phyloP scores from a whole-genome alignment of 2,113 vertebrate genomes.

The Urocitellus parryii region DNA sequence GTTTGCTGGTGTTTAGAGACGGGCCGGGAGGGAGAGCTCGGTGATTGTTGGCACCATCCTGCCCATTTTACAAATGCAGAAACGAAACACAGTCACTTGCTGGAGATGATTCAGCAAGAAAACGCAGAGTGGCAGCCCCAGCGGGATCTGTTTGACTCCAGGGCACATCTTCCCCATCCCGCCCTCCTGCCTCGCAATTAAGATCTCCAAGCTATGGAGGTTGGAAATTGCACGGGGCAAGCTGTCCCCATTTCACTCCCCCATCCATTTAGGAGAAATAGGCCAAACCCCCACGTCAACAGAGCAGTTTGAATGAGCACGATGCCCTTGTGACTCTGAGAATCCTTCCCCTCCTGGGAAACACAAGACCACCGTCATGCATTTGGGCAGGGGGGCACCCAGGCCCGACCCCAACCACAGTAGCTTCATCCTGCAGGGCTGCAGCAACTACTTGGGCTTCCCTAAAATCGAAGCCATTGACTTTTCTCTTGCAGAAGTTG shows the following conservation, averaged over 20 bases:
- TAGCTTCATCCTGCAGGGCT: neutral
- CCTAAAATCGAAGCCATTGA: slow-evolving; percentile 38
- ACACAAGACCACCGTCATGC: neutral
- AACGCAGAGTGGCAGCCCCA: neutral
- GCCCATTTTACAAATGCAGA: neutral
- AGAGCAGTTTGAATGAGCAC: neutral
- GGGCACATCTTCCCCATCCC: neutral
- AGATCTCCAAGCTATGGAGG: neutral
- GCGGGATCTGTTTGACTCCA: neutral
- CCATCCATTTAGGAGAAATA: neutral
- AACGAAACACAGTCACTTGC: neutral
- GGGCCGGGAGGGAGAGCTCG: neutral
- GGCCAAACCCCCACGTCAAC: neutral
- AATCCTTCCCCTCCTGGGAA: neutral
- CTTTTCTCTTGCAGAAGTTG: neutral
- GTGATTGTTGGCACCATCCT: neutral
- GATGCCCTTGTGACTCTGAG: neutral
- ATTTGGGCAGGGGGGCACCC: rapidly evolving
- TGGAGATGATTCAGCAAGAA: neutral
- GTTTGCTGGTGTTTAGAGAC: neutral
- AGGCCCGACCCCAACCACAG: neutral
- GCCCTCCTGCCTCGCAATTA: neutral
- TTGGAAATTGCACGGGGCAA: neutral
- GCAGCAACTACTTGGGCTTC: neutral
- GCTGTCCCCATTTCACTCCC: neutral